A percentile compares a stretch with the other conserved stretches of the same genome.
These are phyloP conservation scores for Diadema setosum DNA, from an alignment of 35 echinoderm and acorn worm species.

Conservation along the genomic window DNA sequence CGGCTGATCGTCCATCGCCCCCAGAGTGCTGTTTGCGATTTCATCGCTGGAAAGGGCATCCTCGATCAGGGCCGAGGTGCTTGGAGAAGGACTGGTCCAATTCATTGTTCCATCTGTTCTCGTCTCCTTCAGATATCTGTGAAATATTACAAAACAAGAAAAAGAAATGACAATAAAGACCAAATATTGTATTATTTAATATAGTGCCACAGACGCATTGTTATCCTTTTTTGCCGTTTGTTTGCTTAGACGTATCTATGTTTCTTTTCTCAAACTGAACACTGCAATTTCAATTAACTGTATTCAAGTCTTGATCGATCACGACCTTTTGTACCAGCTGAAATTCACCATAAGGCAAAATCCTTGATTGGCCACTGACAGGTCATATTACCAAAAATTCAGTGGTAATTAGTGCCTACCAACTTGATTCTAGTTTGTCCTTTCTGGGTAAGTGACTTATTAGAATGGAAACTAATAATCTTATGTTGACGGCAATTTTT, in stretches of 20 bases:
- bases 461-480: no score
- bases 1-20: background rate
- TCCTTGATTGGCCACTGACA: no score
- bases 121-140: background rate
- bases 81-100: background rate
- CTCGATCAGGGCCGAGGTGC: background rate
- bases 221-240: background rate
- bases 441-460: no score
- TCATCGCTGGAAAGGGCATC: constrained; percentile 9
- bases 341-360: no score
- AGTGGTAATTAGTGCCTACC: no score
- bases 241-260: background rate
- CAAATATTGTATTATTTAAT: background rate
- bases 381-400: no score
- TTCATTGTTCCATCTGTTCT: background rate
- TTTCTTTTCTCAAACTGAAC: background rate
- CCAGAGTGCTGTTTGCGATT: background rate
- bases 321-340: no score
- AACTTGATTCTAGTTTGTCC: no score
- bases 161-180: background rate
- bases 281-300: background rate
- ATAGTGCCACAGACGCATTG: background rate
- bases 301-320: no score
- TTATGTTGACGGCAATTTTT: no score
- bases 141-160: background rate